Base-by-base conservation (phyloP, 2,797 vertebrate genomes). In the Anisognathus igniventris region DNA sequence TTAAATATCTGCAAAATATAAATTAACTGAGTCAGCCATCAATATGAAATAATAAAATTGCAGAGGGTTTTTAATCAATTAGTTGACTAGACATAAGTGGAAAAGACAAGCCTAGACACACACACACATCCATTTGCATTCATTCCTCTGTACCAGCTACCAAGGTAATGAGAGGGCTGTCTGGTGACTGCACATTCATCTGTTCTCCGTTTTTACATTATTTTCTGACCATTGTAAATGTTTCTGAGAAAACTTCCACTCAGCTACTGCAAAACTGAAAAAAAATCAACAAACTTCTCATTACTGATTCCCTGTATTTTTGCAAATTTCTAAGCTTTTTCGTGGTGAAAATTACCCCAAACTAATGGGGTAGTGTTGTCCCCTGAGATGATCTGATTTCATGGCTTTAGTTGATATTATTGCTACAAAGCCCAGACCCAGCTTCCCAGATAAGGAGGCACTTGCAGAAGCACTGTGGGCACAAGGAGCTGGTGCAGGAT, bases 21-120 rank as follows among this genome's bases (percentile, higher is more conserved):
- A 74, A 80, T 74, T 78, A 75, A 67, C 28, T 71, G 54, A 90
- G 64, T 88, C 64, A 76, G 54, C 13, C 58, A 76, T 33, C 42
- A 88, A 45, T 75, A 84, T 21, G 22, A 81, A 94, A 86, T 48
- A 91, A 73, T 60, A 77, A 89, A 76, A 89, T 44, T 60, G 37
- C 27, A 56, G 42, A 53, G 27, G 40, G 4, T 2, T 67, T 61
- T 65, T 53, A 23, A 35, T 76, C 57, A 68, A 47, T 67, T 78
- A 82, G 5, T 77, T 66, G 66, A 53, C 25, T 67, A 74, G 31
- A 84, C 37, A 4, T n/a, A 58, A 78, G 35, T 56, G 72, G 64
- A 73, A 75, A 90, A 75, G 30, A 39, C 66, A 86, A 65, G 73
- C 74, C 61, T 75, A 78, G 42, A 57, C 9, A 57, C 25, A 47